phyloP scores from a whole-genome alignment of 2,113 vertebrate species.

The Gulo gulo region DNA sequence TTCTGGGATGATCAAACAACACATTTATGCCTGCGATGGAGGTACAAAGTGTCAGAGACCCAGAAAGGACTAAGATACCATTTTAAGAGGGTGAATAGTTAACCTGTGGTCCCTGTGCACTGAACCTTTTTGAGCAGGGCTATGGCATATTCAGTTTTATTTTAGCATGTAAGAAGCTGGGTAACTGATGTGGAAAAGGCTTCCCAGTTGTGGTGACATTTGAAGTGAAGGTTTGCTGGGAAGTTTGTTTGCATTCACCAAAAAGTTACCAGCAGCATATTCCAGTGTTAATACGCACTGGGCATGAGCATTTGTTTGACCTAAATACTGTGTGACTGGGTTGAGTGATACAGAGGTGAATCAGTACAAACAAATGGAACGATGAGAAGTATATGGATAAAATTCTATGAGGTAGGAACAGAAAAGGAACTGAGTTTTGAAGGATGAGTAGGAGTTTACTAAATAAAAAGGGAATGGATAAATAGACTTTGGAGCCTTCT shows the following conservation, averaged over 20 bases:
- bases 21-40: background rate
- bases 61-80: background rate
- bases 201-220: background rate
- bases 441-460: background rate
- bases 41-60: background rate
- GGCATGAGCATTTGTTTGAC: background rate
- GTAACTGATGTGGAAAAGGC: background rate
- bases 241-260: background rate
- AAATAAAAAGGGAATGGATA: background rate
- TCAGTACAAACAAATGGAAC: background rate
- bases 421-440: constrained; percentile 25
- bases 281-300: background rate
- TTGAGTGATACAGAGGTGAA: background rate
- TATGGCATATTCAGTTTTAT: background rate
- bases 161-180: background rate
- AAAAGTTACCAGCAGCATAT: background rate
- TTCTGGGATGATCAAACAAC: background rate
- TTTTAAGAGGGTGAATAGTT: background rate
- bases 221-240: background rate
- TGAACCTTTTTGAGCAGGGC: background rate
- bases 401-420: background rate
- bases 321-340: background rate
- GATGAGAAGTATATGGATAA: background rate
- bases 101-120: background rate
- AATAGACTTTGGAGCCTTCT: background rate